Conservation (phyloP, 2,888 invertebrate genomes). For the Hylaea fasciaria region DNA sequence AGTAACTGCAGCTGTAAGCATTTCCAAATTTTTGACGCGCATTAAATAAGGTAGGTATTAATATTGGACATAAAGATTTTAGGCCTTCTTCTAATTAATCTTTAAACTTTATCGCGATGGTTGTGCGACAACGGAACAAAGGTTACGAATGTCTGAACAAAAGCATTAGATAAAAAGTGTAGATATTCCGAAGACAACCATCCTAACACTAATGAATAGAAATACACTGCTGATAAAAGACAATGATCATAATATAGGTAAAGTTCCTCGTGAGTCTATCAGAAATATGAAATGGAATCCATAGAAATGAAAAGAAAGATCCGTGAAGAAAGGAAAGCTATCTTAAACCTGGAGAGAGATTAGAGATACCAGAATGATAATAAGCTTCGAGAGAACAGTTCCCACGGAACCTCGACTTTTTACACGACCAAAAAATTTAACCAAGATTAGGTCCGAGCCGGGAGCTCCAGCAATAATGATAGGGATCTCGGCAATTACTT, state of each 20-base stretch:
- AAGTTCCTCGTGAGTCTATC: no score
- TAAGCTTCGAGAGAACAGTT: conserved; percentile 54
- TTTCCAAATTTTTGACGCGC: conserved; percentile 5
- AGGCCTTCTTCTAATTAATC: conserved; percentile 23
- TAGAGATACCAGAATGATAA: conserved; percentile 67
- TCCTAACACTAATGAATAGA: no score
- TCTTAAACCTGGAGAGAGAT: conserved; percentile 58
- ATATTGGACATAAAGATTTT: conserved; percentile 11
- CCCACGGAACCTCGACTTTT: conserved; percentile 51
- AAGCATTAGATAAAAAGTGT: background rate
- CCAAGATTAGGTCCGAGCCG: conserved; percentile 64
- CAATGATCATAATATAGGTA: no score
- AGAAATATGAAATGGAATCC: background rate
- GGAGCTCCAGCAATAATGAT: conserved; percentile 74
- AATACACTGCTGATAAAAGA: no score
- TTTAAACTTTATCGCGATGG: background rate
- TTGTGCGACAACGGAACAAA: conserved; percentile 21
- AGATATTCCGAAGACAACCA: background rate
- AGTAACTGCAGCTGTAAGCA: background rate
- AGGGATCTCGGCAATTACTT: conserved; percentile 76
- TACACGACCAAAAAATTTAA: conserved; percentile 60
- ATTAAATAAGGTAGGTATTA: no score
- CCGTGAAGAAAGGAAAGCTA: conserved; percentile 37
- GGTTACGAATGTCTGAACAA: background rate
- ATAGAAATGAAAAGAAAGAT: conserved; percentile 6